Base-by-base conservation (phyloP, 2,888 invertebrate genomes). In the Buathra laborator region DNA sequence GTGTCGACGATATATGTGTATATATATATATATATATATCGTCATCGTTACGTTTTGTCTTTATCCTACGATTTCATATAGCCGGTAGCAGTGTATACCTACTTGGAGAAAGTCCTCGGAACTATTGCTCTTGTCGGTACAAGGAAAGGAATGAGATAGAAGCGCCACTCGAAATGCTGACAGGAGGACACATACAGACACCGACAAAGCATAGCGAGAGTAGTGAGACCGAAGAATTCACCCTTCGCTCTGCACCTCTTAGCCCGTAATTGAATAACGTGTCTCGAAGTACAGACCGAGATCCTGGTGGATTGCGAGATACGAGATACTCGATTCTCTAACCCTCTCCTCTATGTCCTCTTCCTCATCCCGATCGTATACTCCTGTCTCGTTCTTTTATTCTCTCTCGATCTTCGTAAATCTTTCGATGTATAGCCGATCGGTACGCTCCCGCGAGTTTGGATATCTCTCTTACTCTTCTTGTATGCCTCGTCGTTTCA, bases 181-280 rank as follows among this genome's bases (percentile, higher is more conserved):
- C 64, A 48, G 51, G 19, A 19, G 3, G 16, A 32, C 59, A 32
- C 29, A 29, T 12, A 29, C 29, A 29, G 3, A 59, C 29, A 5
- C 5, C 10, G 59, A 59, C 59, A 32, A 6, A 12, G 64, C 16
- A 48, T 48, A 64, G 64, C 46, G 48, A 56, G 74, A 75, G 74
- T 84, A 74, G 44, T 46, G 74, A 51, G 64, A 74, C 51, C 53
- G 74, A 56, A 56, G 78, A 81, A 81, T 85, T 71, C 70, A 88
- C 87, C 89, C 87, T 89, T 88, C 85, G 86, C 66, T 88, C 89
- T 87, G 86, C 87, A 88, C 88, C 91, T 90, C 91, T 91, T 90
- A 90, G 88, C 83, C 87, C 86, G 90, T 92, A 92, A 92, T 92
- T 92, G 92, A 92, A 92, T 92, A 92, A 92, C 91, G 90, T 90